These are phyloP conservation scores for Drosophila varians DNA, from an alignment of 1,140 invertebrate species.

Conservation along the genomic window DNA sequence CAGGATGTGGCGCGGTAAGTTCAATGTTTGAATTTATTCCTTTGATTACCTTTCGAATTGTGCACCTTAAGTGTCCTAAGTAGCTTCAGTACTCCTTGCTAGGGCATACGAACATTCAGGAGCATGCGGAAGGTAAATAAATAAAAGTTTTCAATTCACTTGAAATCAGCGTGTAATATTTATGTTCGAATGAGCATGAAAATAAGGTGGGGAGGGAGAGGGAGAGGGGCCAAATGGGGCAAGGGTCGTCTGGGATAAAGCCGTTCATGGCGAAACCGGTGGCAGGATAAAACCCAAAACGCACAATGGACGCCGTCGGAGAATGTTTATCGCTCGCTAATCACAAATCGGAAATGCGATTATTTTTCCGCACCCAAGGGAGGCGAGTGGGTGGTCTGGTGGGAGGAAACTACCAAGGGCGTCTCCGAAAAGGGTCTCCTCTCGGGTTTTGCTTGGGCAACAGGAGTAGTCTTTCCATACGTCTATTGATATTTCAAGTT, in stretches of 20 bases:
- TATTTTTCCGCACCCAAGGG: conserved; percentile 56
- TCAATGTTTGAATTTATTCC: no score
- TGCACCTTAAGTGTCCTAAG: no score
- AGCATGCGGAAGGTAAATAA: conserved; percentile 33
- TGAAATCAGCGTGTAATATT: conserved; percentile 69
- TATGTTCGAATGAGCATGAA: conserved; percentile 40
- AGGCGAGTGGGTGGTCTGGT: no score
- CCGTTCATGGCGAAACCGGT: conserved; percentile 6
- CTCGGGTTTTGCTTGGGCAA: no score
- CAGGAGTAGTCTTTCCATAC: no score
- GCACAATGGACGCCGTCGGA: conserved; percentile 28
- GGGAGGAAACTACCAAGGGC: no score
- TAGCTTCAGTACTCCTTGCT: neutral
- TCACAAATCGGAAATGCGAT: conserved; percentile 76
- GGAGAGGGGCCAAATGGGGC: neutral
- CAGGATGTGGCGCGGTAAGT: neutral
- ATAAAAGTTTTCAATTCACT: conserved; percentile 68
- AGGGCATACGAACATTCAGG: neutral
- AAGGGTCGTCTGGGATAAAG: conserved; percentile 16
- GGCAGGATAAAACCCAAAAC: conserved; percentile 22
- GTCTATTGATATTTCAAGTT: no score
- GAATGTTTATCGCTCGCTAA: conserved; percentile 74
- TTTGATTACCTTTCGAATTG: no score
- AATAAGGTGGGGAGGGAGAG: neutral
- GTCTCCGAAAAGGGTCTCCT: no score